Base-by-base conservation (phyloP, 2,888 invertebrate species). In the Rhagium mordax region DNA sequence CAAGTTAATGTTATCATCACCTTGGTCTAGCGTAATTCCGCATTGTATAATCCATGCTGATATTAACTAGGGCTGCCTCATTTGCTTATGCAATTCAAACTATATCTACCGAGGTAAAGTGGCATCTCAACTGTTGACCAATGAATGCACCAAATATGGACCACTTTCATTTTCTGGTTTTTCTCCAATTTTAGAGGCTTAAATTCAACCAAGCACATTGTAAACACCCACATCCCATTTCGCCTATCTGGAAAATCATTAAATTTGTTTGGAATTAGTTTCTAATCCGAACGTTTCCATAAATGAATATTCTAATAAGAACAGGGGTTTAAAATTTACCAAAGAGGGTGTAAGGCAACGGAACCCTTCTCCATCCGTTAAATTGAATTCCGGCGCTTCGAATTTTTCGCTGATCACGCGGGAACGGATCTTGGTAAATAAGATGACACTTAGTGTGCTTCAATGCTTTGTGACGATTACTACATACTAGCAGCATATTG, bases 351-450 rank as follows among this genome's bases (percentile, higher is more conserved):
- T 29, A 59, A 51, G 10, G 47, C 47, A 21, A 20, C 3, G 47
- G n/a, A 61, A 61, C 47, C 21, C 21, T 61, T 61, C 20, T 61
- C 8, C 47, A 47, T 10, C 20, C 21, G 20, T 61, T 75, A 78
- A 81, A 81, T 81, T 81, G 81, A 82, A 80, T 80, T 81, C 76
- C 75, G 79, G 77, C 72, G 74, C 78, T 78, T 74, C 81, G 79
- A 79, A 79, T 74, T 80, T 78, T 75, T 78, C 77, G 80, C 79
- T 77, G 80, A 80, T 79, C 79, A 78, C 76, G 74, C 75, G 60
- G 71, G 70, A 76, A 74, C 62, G 73, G 74, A 77, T 76, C 76
- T 73, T 72, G 70, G 79, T 79, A 80, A 81, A 81, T 79, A 81
- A 79, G 77, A 76, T 78, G 82, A 79, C 79, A 78, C 77, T 81